Conservation (phyloP, 2,113 vertebrate species). For the Elaphurus davidianus region DNA sequence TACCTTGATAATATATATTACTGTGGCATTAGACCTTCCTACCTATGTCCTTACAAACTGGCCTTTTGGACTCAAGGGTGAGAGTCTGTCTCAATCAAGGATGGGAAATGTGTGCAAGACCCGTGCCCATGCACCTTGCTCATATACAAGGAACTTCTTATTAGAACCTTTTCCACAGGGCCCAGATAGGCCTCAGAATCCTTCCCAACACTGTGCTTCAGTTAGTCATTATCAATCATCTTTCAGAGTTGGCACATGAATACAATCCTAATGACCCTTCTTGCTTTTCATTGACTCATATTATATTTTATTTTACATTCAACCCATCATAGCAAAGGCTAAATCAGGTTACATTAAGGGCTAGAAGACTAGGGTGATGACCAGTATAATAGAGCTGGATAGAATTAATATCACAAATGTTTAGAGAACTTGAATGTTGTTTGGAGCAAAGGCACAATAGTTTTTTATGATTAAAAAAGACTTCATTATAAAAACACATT, state of each 20-base stretch:
- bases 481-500: background rate
- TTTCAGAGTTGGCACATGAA: background rate
- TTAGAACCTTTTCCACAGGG: background rate
- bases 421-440: background rate
- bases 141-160: background rate
- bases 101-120: background rate
- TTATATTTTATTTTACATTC: slow-evolving; percentile 7
- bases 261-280: background rate
- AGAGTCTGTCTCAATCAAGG: background rate
- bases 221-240: background rate
- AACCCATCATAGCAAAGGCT: background rate
- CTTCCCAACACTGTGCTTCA: background rate
- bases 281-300: background rate
- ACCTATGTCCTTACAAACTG: background rate
- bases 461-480: background rate
- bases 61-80: background rate
- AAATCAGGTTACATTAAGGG: background rate
- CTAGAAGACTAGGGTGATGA: background rate
- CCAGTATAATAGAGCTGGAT: background rate
- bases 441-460: background rate
- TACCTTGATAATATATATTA: background rate
- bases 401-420: background rate
- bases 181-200: background rate
- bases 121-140: background rate
- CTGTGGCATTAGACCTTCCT: background rate